Base-by-base conservation (phyloP, 2,888 invertebrate genomes). In the Heliconius aoede region DNA sequence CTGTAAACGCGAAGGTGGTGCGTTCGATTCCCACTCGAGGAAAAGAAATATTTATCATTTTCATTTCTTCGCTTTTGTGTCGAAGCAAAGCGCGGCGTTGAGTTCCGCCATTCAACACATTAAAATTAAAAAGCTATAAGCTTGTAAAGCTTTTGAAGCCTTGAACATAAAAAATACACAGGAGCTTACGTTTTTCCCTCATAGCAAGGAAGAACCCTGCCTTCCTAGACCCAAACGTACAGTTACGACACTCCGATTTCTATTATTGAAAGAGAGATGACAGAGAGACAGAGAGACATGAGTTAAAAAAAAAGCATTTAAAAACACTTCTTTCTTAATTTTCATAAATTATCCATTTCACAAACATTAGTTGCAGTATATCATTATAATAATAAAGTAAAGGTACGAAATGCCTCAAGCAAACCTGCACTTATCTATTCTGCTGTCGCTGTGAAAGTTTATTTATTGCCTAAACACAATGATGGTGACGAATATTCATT, bases 381-480 rank as follows among this genome's bases (percentile, higher is more conserved):
- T 15, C 18, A 61, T 40, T 60, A 24, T 72, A 21, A 26, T 46
- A 24, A 28, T 46, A 71, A 32, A 58, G 26, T 40, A 24, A n/a
- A 61, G 26, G 26, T 40, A 40, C 40, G 21, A 40, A 72, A 61
- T 72, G 61, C 60, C 72, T 36, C 46, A 24, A 67, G 65, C 30
- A 58, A 58, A 55, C 28, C 64, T 24, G 30, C 21, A 21, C 68
- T 15, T 13, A 26, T 55, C 64, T 64, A 64, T 24, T 36, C 36
- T 26, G 46, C 65, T 61, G 72, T 26, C 72, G 18, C 67, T 51
- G 76, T 72, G 76, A 76, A 76, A 76, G 76, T 60, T 76, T 67
- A 68, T 76, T 73, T 73, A 76, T 72, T 72, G 67, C 67, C 72
- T 72, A 68, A 73, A 65, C 60, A 30, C 21, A n/a, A 32, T 13